Base-by-base conservation (phyloP, 2,113 vertebrate genomes). In the Anser cygnoides region DNA sequence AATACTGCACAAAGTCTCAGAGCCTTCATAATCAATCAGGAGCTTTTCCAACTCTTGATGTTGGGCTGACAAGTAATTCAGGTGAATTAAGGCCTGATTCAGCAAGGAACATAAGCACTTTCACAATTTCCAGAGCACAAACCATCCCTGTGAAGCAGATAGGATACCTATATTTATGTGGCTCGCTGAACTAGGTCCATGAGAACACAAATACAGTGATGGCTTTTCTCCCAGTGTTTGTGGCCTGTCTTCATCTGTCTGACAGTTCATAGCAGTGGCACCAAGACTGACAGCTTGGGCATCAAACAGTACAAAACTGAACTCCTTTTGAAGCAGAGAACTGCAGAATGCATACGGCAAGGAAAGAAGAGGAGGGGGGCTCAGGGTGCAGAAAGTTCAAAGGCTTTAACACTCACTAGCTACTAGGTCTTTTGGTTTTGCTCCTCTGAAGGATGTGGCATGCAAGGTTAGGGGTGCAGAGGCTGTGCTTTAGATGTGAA, bases 1-100 rank as follows among this genome's bases (percentile, higher is more conserved):
- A 93, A 76, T 22, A 35, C 10, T 19, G 2, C 0, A 0, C n/a
- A 22, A 67, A 43, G 19, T 57, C 35, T 68, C 0, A 2, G 15
- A 26, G 6, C 8, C 13, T 14, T 14, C 39, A 37, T 84, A 78
- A 13, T 39, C 49, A 71, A 26, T n/a, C 44, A 58, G 39, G 29
- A 68, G 6, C 10, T 91, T 67, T 54, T 84, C 73, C 71, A 33
- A 62, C 22, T 29, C 41, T 33, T 72, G 35, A 35, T 16, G 3
- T 11, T n/a, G 22, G 23, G 29, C 5, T 77, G 50, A 66, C 3
- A 5, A 39, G 25, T 33, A 80, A 65, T 57, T 73, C 55, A 54
- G 31, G 7, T 76, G 59, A 79, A 81, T 29, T 68, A 61, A 43
- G 20, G 18, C 10, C 75, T 65, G 49, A 84, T 54, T 89, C 76